phyloP scores from a whole-genome alignment of 2,888 invertebrate genomes.

The Plemyria rubiginata region DNA sequence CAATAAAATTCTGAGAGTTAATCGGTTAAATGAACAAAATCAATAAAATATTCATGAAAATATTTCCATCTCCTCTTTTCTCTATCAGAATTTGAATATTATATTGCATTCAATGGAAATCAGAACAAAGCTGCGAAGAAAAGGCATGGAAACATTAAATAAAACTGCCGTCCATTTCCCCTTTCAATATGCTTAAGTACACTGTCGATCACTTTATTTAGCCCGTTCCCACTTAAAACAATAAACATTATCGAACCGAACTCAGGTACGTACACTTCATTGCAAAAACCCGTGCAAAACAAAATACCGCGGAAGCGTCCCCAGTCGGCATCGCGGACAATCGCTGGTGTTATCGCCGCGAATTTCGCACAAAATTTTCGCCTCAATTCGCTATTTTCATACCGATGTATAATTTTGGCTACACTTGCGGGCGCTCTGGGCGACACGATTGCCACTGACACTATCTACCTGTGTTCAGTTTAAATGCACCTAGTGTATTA shows the following conservation, averaged over 20 bases:
- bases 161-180: conserved; percentile 5
- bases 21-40: conserved; percentile 4
- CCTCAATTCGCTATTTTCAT: conserved; percentile 55
- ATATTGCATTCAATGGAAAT: conserved; percentile 31
- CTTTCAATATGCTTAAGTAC: conserved; percentile 13
- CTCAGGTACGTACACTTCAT: conserved; percentile 53
- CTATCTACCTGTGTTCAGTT: conserved; percentile 65
- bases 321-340: conserved; percentile 46
- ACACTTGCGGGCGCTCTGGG: conserved; percentile 56
- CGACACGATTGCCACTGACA: conserved; percentile 64
- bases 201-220: conserved; percentile 21
- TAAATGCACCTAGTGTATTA: conserved; percentile 61
- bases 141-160: conserved; percentile 17
- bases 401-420: conserved; percentile 57
- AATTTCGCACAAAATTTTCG: conserved; percentile 54
- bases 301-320: conserved; percentile 48
- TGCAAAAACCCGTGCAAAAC: conserved; percentile 53
- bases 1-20: not conserved
- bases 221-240: conserved; percentile 19
- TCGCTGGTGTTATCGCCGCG: conserved; percentile 50
- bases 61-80: conserved; percentile 17
- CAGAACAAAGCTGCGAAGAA: conserved; percentile 22
- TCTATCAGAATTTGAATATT: conserved; percentile 23
- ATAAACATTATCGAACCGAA: conserved; percentile 19
- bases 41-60: conserved; percentile 15